Conservation (phyloP, 2,888 invertebrate genomes). For the Tetragonisca angustula region DNA sequence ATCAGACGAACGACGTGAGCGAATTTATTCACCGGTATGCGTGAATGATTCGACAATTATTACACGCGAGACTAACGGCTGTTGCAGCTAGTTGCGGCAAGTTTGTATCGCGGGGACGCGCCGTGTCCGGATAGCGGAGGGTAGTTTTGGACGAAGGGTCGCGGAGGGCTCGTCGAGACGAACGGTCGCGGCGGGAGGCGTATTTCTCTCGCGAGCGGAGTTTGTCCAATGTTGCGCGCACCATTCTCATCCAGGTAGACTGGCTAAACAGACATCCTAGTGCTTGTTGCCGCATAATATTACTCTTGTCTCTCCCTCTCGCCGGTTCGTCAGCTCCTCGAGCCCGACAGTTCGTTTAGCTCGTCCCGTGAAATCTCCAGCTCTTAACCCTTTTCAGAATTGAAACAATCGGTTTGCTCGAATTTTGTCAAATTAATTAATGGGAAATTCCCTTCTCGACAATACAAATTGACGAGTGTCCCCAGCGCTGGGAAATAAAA, state of each 20-base stretch:
- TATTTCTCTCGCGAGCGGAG: conserved; percentile 21
- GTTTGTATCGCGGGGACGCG: conserved; percentile 49
- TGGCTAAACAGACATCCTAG: conserved; percentile 27
- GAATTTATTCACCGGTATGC: conserved; percentile 12
- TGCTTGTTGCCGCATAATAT: conserved; percentile 38
- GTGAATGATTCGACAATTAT: conserved; percentile 55
- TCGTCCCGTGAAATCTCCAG: not conserved
- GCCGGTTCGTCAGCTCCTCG: not conserved
- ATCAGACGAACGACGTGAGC: not conserved
- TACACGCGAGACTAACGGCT: conserved; percentile 35
- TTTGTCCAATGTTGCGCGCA: conserved; percentile 10
- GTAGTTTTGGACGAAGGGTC: conserved; percentile 25
- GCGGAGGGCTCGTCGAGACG: conserved; percentile 44
- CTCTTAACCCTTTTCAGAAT: no score
- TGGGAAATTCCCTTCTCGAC: no score
- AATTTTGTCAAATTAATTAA: no score
- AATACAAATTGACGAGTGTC: no score
- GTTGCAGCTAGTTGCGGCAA: conserved; percentile 50
- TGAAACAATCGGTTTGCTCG: no score
- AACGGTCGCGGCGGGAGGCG: conserved; percentile 35
- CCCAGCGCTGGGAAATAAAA: no score
- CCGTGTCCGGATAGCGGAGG: conserved; percentile 1
- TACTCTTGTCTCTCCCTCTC: conserved; percentile 39
- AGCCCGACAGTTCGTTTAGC: conserved; percentile 26
- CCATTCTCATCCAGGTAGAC: not conserved